Base-by-base conservation (phyloP, 2,888 invertebrate species). In the Actias luna region DNA sequence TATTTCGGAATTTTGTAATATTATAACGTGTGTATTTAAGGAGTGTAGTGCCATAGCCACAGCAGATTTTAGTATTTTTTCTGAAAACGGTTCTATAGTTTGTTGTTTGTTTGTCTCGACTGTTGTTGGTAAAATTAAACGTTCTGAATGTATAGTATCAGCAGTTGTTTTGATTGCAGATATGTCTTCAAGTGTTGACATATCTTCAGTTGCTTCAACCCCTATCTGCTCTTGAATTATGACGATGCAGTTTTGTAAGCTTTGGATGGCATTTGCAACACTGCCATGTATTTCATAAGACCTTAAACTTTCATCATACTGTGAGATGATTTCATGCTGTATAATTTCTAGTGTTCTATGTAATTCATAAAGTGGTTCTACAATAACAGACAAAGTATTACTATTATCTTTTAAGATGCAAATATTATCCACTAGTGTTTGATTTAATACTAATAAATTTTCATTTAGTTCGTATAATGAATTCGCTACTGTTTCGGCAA, bases 101-200 rank as follows among this genome's bases (percentile, higher is more conserved):
- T 81, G 77, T 62, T 82, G 79, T 42, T 78, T 64, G 1, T 70
- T 69, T 31, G 72, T 79, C 78, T 84, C 83, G 73, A 81, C 79
- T 52, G 80, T 79, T 62, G 73, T 75, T 50, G 84, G 88, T 66
- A 83, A 81, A 65, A 84, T 69, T 55, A 93, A 73, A 64, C 77
- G 74, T 64, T 91, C 88, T 27, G 80, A 80, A 31, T 84, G 82
- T 52, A 93, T 72, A n/a, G 89, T 83, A 35, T 93, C 93, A 4
- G 93, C 93, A 42, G 88, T 86, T 0, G 94, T 94, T 81, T 94
- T 93, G 22, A 95, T 86, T 4, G 90, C 93, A 0, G 94, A 94
- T 67, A 94, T 84, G 70, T 94, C 94, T 68, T 93, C 93, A 61
- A 94, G 87, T 8, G 94, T 93, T 5, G 94, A 94, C 73, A 94